Evolutionary conservation across 2,888 invertebrate species (phyloP).

Genomic region (Pollenia labialis): DNA sequence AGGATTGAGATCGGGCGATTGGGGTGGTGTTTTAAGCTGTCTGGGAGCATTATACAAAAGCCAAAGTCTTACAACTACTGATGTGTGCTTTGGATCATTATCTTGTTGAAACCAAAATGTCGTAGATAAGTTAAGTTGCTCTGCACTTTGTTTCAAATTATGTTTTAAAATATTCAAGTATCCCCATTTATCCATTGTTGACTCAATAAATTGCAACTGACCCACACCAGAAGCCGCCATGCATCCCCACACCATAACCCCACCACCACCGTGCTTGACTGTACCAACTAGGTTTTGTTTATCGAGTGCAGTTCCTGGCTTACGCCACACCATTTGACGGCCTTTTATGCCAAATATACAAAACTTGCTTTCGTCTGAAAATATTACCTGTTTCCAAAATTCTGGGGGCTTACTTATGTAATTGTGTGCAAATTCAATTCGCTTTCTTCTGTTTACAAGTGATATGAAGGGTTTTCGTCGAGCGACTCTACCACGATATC

Average conservation of each 20-base stretch:
- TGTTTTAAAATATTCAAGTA: too few species aligned
- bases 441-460: conserved; percentile 31
- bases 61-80: neutral
- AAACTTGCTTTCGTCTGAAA: conserved; percentile 30
- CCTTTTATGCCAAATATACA: conserved; percentile 33
- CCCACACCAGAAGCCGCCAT: too few species aligned
- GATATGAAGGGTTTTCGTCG: conserved; percentile 8
- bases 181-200: too few species aligned
- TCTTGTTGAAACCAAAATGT: conserved; percentile 19
- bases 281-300: conserved; percentile 59
- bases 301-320: conserved; percentile 44
- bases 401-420: conserved; percentile 33
- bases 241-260: conserved; percentile 40
- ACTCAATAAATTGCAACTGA: too few species aligned
- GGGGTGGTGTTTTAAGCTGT: too few species aligned
- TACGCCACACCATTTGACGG: conserved; percentile 33
- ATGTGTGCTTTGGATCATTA: neutral
- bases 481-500: conserved; percentile 9
- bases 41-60: too few species aligned
- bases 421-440: neutral
- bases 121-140: too few species aligned
- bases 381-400: conserved; percentile 23
- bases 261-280: conserved; percentile 26
- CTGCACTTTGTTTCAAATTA: too few species aligned
- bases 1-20: too few species aligned